Conservation (phyloP, 2,113 vertebrate species). For the Camelus bactrianus region DNA sequence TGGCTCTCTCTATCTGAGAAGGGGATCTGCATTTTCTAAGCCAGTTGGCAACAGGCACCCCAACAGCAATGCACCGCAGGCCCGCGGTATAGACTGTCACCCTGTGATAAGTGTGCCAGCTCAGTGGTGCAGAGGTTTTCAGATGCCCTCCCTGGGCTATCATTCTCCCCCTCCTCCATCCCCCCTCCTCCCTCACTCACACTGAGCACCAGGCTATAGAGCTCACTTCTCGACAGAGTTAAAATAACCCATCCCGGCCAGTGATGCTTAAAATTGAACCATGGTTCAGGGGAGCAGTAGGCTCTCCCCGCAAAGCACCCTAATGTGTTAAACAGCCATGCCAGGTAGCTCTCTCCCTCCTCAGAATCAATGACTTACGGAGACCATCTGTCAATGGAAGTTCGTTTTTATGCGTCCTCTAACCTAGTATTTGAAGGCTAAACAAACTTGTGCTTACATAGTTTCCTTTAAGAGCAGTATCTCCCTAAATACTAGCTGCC, state of each 20-base stretch:
- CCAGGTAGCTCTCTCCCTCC: slow-evolving; percentile 78
- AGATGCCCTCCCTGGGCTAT: slow-evolving; percentile 80
- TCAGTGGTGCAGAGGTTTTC: slow-evolving; percentile 76
- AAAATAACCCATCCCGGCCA: slow-evolving; percentile 85
- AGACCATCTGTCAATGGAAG: slow-evolving; percentile 84
- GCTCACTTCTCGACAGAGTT: slow-evolving; percentile 82
- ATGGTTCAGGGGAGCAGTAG: slow-evolving; percentile 85
- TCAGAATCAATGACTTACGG: slow-evolving; percentile 81
- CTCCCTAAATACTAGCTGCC: neutral
- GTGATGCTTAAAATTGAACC: slow-evolving; percentile 90
- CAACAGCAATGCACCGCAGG: slow-evolving; percentile 59
- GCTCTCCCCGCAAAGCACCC: slow-evolving; percentile 85
- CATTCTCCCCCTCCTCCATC: slow-evolving; percentile 66
- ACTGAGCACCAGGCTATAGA: slow-evolving; percentile 74
- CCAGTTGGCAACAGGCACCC: slow-evolving; percentile 53
- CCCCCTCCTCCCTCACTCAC: slow-evolving; percentile 2
- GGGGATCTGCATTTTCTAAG: slow-evolving; percentile 71
- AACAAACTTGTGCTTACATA: slow-evolving; percentile 58
- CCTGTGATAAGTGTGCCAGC: slow-evolving; percentile 72
- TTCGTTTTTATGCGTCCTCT: slow-evolving; percentile 81
- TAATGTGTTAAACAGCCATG: slow-evolving; percentile 87
- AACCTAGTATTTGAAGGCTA: slow-evolving; percentile 79
- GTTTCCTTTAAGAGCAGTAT: slow-evolving; percentile 53
- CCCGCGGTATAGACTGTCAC: slow-evolving; percentile 61
- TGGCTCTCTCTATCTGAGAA: slow-evolving; percentile 31